Evolutionary conservation across 1,140 invertebrate species (phyloP).

Genomic region (Cydia amplana): DNA sequence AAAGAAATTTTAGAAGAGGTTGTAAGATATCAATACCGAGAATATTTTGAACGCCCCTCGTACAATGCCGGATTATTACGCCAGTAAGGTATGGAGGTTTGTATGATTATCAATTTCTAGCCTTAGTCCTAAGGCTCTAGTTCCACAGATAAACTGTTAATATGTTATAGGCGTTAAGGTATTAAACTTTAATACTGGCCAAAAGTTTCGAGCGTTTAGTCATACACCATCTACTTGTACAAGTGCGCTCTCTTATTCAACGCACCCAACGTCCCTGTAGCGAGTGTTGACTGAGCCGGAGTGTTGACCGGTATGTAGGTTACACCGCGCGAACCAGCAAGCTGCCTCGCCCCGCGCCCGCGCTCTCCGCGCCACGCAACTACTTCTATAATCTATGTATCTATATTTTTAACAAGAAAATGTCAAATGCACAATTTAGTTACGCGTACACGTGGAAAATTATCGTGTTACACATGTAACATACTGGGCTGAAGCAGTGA

Average conservation of each 20-base stretch:
- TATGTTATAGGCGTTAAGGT: not conserved
- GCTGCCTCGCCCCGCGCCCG: constrained; percentile 41
- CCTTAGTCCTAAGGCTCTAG: not conserved
- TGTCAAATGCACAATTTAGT: constrained; percentile 70
- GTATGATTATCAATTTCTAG: constrained; percentile 31
- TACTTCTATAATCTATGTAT: constrained; percentile 71
- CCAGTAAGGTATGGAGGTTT: constrained; percentile 34
- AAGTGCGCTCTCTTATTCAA: constrained; percentile 58
- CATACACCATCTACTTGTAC: constrained; percentile 43
- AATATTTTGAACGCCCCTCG: too few relatives aligned
- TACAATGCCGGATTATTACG: constrained; percentile 25
- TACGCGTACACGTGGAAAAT: constrained; percentile 4
- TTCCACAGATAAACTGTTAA: not conserved
- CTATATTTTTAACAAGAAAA: constrained; percentile 67
- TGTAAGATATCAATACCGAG: too few relatives aligned
- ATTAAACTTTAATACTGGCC: not conserved
- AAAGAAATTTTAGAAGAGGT: too few relatives aligned
- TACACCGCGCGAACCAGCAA: constrained; percentile 66
- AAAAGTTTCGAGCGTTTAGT: not conserved
- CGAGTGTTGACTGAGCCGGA: constrained; percentile 78
- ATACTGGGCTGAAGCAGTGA: not conserved
- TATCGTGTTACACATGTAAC: not conserved
- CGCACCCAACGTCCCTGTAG: constrained; percentile 75
- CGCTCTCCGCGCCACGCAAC: constrained; percentile 60
- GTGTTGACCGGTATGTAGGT: constrained; percentile 79